A percentile compares a stretch with the other conserved stretches of the same genome.
Conservation (phyloP, 2,888 invertebrate genomes). For the Apoderus coryli region DNA sequence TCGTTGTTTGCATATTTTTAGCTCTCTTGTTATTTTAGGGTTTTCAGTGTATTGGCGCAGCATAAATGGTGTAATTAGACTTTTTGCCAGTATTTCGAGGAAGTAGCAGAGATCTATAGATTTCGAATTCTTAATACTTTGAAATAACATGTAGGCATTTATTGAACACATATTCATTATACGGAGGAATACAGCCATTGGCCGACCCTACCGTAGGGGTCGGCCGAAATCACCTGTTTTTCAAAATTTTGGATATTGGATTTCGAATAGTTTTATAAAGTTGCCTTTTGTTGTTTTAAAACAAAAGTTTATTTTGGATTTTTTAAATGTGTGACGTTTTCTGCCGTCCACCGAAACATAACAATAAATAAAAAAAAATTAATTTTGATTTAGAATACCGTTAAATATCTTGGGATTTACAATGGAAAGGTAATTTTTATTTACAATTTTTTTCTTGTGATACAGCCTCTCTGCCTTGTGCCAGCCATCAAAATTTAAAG, state of each 20-base stretch:
- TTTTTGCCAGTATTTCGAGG: no score
- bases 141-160: no score
- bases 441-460: constrained; percentile 5
- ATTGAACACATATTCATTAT: no score
- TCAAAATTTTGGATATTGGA: constrained; percentile 1
- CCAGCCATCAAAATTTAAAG: background rate
- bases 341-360: constrained; percentile 2
- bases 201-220: no score
- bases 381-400: constrained; percentile 1
- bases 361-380: constrained; percentile 1
- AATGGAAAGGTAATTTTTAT: constrained; percentile 2
- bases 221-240: constrained; percentile 2
- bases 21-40: no score
- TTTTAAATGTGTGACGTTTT: constrained; percentile 1
- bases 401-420: background rate
- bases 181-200: no score
- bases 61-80: no score
- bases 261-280: background rate
- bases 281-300: constrained; percentile 1
- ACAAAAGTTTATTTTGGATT: constrained; percentile 3
- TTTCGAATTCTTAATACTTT: no score
- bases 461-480: background rate
- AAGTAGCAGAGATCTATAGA: no score
- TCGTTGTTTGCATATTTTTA: no score
- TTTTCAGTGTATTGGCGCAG: no score